A percentile compares a stretch with the other conserved stretches of the same genome.
Conservation (phyloP, 2,113 vertebrate species). For the Megaceryle maxima region DNA sequence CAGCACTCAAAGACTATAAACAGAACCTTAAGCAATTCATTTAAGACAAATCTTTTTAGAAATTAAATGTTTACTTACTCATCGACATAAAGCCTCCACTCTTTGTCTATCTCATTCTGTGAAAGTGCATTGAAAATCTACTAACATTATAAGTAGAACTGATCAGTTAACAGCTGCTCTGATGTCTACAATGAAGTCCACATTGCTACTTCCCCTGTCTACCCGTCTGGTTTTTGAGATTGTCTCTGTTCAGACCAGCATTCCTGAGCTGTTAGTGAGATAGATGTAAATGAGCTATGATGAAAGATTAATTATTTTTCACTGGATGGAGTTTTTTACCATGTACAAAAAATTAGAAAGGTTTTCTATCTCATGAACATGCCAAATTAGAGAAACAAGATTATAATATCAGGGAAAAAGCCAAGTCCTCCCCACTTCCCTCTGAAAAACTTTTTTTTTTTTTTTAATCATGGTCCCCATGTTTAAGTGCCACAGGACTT, state of each 20-base stretch:
- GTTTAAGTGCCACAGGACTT: not conserved
- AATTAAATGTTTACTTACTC: not conserved
- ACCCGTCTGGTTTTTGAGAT: constrained; percentile 43
- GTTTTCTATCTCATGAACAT: not conserved
- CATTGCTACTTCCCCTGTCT: constrained; percentile 23
- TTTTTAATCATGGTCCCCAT: not conserved
- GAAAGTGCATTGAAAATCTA: constrained; percentile 38
- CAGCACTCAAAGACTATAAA: not conserved
- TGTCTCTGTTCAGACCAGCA: constrained; percentile 45
- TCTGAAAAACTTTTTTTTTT: not conserved
- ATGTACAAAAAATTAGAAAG: not conserved
- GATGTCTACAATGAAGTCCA: constrained; percentile 58
- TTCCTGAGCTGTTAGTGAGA: constrained; percentile 30
- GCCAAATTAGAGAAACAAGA: not conserved
- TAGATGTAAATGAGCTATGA: constrained; percentile 52
- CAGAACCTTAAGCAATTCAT: constrained; percentile 38
- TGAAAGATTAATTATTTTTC: constrained; percentile 58
- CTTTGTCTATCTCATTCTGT: constrained; percentile 26
- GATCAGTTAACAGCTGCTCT: not conserved
- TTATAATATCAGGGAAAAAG: not conserved
- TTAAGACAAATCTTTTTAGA: constrained; percentile 39
- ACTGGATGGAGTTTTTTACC: constrained; percentile 7
- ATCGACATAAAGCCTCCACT: not conserved
- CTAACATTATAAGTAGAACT: constrained; percentile 38
- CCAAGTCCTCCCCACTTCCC: not conserved